Evolutionary conservation across 2,888 invertebrate genomes (phyloP), one percentile per base, ranked within the genome.

Genomic region (Oscheius onirici): DNA sequence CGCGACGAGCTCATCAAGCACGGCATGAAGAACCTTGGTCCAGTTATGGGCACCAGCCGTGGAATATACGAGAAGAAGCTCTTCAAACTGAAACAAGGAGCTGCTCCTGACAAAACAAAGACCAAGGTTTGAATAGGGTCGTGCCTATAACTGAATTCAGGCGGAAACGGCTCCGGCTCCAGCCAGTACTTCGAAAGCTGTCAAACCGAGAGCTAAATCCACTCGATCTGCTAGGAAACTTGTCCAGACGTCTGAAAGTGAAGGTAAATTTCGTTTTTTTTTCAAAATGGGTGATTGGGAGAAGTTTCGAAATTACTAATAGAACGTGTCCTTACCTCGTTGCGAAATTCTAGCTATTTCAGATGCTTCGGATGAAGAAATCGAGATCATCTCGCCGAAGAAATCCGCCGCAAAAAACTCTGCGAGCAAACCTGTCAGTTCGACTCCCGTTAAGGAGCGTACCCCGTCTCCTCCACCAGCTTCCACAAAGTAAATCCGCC

Each of bases 61-160:
- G 74, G 76, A n/a, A 44, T 83, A 15, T 79, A 77, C 66, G 82
- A 82, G 69, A 83, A 82, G 65, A 83, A 83, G 61, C 72, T 84
- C 11, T 71, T 68, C n/a, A 74, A 75, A n/a, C 28, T 77, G 51
- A 55, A 24, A 34, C 34, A 34, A 34, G 34, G 49, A 20, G 10
- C 10, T 49, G 17, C 17, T 49, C 8, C 34, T 34, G 34, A 34
- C 34, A 34, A 34, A 34, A 24, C n/a, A 6, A 26, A n/a, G 22
- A 17, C 54, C 15, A 54, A 26, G 34, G 49, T n/a, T 49, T 6
- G 49, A 11, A 49, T 20, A 49, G 44, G 44, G 11, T 8, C 8
- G 3, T 6, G 34, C 8, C 8, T 34, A 34, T 34, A 34, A 34
- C 34, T 34, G 8, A 6, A 8, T 34, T 34, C 34, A 34, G 34